phyloP scores from a whole-genome alignment of 2,888 invertebrate species.

The Eristalis tenax region DNA sequence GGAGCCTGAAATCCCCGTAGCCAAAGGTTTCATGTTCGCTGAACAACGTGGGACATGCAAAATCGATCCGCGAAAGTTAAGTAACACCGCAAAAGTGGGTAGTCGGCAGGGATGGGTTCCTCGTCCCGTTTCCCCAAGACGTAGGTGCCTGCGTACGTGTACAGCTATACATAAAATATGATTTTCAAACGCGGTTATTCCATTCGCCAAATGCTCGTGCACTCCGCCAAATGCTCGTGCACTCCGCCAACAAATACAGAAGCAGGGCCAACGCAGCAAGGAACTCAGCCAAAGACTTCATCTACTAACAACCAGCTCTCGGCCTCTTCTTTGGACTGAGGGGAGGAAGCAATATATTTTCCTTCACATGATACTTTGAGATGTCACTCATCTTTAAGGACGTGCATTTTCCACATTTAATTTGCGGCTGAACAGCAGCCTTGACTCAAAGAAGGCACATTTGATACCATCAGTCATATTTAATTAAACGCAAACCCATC shows the following conservation, averaged over 20 bases:
- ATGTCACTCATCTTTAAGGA: slow-evolving; percentile 23
- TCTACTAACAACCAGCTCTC: not conserved
- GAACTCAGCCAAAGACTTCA: not conserved
- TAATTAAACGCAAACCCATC: slow-evolving; percentile 55
- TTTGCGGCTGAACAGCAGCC: slow-evolving; percentile 16
- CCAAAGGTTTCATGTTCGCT: not conserved
- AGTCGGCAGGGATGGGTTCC: slow-evolving; percentile 30
- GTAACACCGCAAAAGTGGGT: slow-evolving; percentile 28
- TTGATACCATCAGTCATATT: slow-evolving; percentile 58
- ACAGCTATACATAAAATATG: not conserved
- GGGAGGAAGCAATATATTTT: not conserved
- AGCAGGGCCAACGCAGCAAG: not conserved
- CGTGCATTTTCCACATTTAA: slow-evolving; percentile 42
- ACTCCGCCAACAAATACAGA: not conserved
- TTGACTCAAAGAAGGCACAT: not conserved
- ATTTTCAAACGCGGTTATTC: slow-evolving; percentile 28
- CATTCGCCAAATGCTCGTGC: slow-evolving; percentile 29
- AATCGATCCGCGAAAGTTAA: slow-evolving; percentile 15
- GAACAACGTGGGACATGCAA: not conserved
- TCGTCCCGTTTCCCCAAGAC: slow-evolving; percentile 44
- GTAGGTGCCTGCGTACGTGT: not conserved
- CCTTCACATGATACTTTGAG: not conserved
- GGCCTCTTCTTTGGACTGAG: not conserved
- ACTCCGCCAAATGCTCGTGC: slow-evolving; percentile 24
- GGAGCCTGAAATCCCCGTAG: not conserved